A percentile compares a stretch with the other conserved stretches of the same genome.
phyloP scores from a whole-genome alignment of 2,797 vertebrate species.

The Coregonus suidteri region DNA sequence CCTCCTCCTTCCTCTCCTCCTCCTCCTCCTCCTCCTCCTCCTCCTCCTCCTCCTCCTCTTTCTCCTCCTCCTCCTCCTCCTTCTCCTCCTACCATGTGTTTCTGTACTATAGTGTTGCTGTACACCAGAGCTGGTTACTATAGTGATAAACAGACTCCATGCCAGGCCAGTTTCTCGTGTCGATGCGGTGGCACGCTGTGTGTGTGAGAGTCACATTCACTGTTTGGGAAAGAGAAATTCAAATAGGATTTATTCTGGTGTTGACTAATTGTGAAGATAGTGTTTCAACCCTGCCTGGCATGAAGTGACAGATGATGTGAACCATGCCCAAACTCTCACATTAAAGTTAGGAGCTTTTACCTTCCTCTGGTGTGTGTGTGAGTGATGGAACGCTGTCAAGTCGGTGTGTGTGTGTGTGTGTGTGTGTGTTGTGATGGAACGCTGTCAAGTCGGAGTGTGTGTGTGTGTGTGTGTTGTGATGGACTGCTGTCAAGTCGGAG shows the following conservation, averaged over 20 bases:
- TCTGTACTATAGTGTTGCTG: not conserved
- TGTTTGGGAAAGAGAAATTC: constrained; percentile 26
- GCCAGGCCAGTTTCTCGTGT: constrained; percentile 5
- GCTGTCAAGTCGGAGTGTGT: too few relatives aligned
- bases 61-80: too few relatives aligned
- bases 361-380: not conserved
- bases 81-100: too few relatives aligned
- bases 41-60: too few relatives aligned
- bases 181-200: constrained; percentile 31
- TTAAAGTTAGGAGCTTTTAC: constrained; percentile 31
- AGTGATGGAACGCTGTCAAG: not conserved
- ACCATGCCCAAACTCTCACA: constrained; percentile 29
- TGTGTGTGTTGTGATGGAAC: not conserved
- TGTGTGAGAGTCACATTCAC: constrained; percentile 13
- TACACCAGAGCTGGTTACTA: constrained; percentile 33
- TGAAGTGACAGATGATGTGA: constrained; percentile 41
- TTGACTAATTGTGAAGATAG: constrained; percentile 18
- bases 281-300: constrained; percentile 23
- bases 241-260: constrained; percentile 32
- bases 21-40: too few relatives aligned
- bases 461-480: not conserved
- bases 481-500: not conserved
- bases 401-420: not conserved
- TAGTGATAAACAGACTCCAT: constrained; percentile 43
- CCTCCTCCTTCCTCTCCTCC: too few relatives aligned